phyloP scores from a whole-genome alignment of 2,888 invertebrate genomes.

The Rotaria socialis region DNA sequence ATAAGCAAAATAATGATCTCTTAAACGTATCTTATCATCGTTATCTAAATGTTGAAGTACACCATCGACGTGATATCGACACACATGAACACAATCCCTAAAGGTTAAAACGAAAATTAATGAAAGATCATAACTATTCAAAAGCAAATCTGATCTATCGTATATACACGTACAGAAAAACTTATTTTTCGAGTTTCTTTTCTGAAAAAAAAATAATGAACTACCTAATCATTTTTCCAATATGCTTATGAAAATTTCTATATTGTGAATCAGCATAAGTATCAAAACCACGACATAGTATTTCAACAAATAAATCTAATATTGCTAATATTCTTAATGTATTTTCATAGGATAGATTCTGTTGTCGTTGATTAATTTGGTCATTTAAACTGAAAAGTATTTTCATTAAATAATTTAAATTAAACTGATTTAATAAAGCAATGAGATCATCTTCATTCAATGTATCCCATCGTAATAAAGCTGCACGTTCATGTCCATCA shows the following conservation, averaged over 20 bases:
- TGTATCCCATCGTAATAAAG: conserved; percentile 31
- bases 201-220: no score
- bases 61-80: conserved; percentile 33
- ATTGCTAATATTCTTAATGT: background rate
- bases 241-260: conserved; percentile 34
- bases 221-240: conserved; percentile 18
- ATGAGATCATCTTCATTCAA: conserved; percentile 35
- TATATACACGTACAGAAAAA: no score
- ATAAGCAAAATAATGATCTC: conserved; percentile 33
- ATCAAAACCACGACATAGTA: conserved; percentile 23
- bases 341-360: background rate
- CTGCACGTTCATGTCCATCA: conserved; percentile 32
- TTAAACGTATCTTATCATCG: background rate
- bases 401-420: conserved; percentile 32
- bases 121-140: no score
- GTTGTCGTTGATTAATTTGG: background rate
- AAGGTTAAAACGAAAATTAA: background rate
- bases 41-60: background rate
- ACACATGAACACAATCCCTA: conserved; percentile 33
- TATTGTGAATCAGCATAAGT: conserved; percentile 34
- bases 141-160: no score
- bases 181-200: no score
- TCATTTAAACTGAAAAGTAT: conserved; percentile 24
- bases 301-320: conserved; percentile 25
- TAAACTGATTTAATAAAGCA: conserved; percentile 11